Evolutionary conservation across 2,888 invertebrate species (phyloP), one percentile per base, ranked within the genome.

Genomic region (Unio delphinus): DNA sequence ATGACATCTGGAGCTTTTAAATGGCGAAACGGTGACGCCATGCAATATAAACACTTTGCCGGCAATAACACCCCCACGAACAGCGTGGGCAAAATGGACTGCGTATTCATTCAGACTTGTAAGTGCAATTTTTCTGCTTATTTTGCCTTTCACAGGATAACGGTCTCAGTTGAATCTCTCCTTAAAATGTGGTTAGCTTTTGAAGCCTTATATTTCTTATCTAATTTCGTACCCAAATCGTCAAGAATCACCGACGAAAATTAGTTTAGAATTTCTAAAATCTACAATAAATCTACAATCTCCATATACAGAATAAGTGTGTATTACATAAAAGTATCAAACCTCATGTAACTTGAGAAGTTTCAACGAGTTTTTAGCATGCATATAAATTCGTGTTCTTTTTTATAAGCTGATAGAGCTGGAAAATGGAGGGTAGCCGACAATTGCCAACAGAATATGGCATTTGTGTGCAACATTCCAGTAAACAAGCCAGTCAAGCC

Each of bases 401-500:
- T 45, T 45, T 45, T 15, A 15, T 45, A 45, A 45, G 85, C 70
- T 70, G 83, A 83, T 62, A 55, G 56, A 6, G 68, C 60, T n/a
- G 85, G 80, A 0, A 70, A 72, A n/a, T 85, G 85, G 85, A 69
- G 75, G 20, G 68, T 76, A 17, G 81, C 80, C 8, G 67, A 66
- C 15, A 70, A 75, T 66, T 82, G 81, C 70, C 68, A 61, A 1
- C 61, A 61, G 8, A 66, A 68, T 11, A 79, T 71, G 61, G 71
- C 81, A 6, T 84, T 80, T 65, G 71, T 83, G 6, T 85, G 85
- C 69, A 69, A 68, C 61, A 78, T 84, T 26, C 75, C 77, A 3
- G 79, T 79, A 68, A 80, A 78, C 11, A 65, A 58, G 26, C 64
- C 69, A 0, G 75, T 82, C 11, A 73, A 73, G 45, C 72, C 75